A percentile compares a stretch with the other conserved stretches of the same genome.
Conservation (phyloP, 2,888 invertebrate species). For the Chymomyza fuscimana region DNA sequence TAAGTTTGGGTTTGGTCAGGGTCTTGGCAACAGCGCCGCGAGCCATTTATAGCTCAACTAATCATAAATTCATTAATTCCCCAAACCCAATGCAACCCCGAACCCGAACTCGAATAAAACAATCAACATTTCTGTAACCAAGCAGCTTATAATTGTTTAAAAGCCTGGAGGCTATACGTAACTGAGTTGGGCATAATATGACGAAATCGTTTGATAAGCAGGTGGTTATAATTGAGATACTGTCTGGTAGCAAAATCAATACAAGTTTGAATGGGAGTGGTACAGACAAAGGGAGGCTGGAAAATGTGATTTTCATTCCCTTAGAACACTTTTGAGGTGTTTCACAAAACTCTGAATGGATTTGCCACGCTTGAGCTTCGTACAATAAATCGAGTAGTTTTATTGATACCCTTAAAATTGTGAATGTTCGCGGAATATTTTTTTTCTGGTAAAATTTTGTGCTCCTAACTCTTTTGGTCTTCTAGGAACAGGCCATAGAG, state of each 20-base stretch:
- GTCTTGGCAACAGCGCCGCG: neutral
- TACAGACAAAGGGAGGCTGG: neutral
- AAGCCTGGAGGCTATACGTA: slow-evolving; percentile 4
- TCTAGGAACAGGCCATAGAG: too few relatives aligned
- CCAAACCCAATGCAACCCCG: slow-evolving; percentile 11
- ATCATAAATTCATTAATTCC: slow-evolving; percentile 47
- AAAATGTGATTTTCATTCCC: neutral
- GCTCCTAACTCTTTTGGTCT: too few relatives aligned
- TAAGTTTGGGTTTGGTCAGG: neutral
- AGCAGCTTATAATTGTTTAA: slow-evolving; percentile 17
- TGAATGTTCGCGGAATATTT: neutral
- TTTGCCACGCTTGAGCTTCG: neutral
- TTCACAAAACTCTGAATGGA: neutral
- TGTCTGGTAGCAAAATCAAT: neutral
- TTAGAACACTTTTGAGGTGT: neutral
- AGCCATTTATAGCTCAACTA: slow-evolving; percentile 22
- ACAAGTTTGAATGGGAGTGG: too few relatives aligned
- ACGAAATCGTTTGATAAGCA: neutral
- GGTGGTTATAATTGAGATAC: neutral
- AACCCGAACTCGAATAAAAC: slow-evolving; percentile 57
- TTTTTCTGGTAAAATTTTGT: too few relatives aligned
- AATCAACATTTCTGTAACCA: slow-evolving; percentile 38
- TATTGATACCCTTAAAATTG: neutral
- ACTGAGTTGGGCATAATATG: neutral
- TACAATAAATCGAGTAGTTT: too few relatives aligned